These are phyloP conservation scores for Orycteropus afer DNA, from an alignment of 2,113 vertebrate species.

Conservation along the genomic window DNA sequence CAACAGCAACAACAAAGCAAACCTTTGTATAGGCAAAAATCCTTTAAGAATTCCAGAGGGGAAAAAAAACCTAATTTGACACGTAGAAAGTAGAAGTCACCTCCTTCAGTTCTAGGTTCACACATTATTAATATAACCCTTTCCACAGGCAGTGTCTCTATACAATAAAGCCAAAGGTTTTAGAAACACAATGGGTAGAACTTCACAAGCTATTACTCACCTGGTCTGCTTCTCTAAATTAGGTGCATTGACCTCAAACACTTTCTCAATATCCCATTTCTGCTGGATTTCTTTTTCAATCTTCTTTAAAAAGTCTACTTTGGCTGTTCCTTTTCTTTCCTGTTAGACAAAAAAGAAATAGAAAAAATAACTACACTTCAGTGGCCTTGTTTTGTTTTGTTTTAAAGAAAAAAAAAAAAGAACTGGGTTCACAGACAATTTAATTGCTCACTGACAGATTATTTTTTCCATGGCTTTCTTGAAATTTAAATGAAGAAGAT, in stretches of 20 bases:
- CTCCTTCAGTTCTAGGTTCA: not conserved
- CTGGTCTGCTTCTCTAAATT: conserved; percentile 76
- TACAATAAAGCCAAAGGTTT: not conserved
- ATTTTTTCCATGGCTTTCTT: conserved; percentile 5
- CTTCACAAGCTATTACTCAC: conserved; percentile 37
- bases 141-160: not conserved
- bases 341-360: conserved; percentile 62
- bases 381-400: not conserved
- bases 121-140: not conserved
- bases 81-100: not conserved
- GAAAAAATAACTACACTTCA: not conserved
- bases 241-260: conserved; percentile 90
- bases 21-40: not conserved
- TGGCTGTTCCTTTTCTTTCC: conserved; percentile 97
- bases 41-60: not conserved
- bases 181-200: not conserved
- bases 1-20: not conserved
- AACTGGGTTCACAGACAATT: conserved; percentile 34
- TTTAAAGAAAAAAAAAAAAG: not conserved
- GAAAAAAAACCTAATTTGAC: not conserved
- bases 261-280: conserved; percentile 92
- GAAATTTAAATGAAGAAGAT: conserved; percentile 47
- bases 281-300: conserved; percentile 94
- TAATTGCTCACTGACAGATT: conserved; percentile 4
- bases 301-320: conserved; percentile 96